phyloP scores from a whole-genome alignment of 2,113 vertebrate species.

The Camelus dromedarius region DNA sequence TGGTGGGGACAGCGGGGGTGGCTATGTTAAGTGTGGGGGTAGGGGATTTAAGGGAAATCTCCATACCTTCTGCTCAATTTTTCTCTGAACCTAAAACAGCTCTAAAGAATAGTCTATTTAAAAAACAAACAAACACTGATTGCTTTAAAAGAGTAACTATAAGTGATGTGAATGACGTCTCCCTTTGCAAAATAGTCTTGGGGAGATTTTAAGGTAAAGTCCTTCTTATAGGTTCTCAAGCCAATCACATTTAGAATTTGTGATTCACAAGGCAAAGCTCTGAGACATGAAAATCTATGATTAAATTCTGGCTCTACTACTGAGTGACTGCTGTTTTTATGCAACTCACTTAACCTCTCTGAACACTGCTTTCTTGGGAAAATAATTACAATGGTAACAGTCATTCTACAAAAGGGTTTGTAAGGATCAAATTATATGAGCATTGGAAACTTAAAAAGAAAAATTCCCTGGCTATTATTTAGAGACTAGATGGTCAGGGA shows the following conservation, averaged over 20 bases:
- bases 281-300: background rate
- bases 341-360: background rate
- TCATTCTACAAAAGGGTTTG: background rate
- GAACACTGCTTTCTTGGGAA: constrained; percentile 13
- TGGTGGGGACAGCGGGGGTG: too few relatives aligned
- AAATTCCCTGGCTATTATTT: constrained; percentile 12
- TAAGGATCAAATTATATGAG: background rate
- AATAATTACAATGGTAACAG: constrained; percentile 15
- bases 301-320: background rate
- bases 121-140: background rate
- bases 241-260: background rate
- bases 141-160: background rate
- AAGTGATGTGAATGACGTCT: background rate
- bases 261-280: background rate
- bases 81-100: background rate
- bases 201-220: background rate
- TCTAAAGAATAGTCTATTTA: background rate
- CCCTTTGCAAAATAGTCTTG: background rate
- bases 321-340: background rate
- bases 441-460: background rate
- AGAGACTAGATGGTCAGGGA: background rate
- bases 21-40: background rate
- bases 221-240: background rate
- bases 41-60: background rate
- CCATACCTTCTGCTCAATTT: background rate